Evolutionary conservation across 2,888 invertebrate genomes (phyloP).

Genomic region (Diarsia rubi): DNA sequence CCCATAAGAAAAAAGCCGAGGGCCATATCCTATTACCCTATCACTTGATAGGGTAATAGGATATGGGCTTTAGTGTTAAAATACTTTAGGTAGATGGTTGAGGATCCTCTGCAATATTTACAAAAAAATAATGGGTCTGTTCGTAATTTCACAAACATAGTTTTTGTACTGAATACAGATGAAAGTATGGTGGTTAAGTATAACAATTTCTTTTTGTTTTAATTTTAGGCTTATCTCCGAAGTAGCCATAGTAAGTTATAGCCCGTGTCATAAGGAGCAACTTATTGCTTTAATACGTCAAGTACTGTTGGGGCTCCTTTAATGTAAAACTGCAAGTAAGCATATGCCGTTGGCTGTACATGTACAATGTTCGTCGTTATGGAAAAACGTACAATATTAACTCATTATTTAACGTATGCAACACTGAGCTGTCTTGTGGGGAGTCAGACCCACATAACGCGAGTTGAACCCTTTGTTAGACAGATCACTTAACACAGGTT

Average conservation of each 20-base stretch:
- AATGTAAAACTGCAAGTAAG: neutral
- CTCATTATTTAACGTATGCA: slow-evolving; percentile 1
- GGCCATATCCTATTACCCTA: too few species aligned
- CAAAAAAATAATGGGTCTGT: too few species aligned
- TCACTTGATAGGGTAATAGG: slow-evolving; percentile 25
- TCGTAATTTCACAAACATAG: too few species aligned
- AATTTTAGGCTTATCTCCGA: too few species aligned
- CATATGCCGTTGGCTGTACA: neutral
- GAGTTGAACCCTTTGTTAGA: slow-evolving; percentile 50
- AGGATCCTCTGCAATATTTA: neutral
- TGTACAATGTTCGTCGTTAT: neutral
- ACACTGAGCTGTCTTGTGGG: slow-evolving; percentile 9
- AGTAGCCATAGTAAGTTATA: too few species aligned
- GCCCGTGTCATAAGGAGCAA: too few species aligned
- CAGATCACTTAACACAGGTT: slow-evolving; percentile 49
- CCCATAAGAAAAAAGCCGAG: neutral
- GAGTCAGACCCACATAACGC: slow-evolving; percentile 51
- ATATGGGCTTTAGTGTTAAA: neutral
- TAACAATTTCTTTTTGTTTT: too few species aligned
- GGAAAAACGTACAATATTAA: slow-evolving; percentile 6
- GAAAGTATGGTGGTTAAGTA: too few species aligned
- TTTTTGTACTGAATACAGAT: too few species aligned
- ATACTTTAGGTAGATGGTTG: neutral
- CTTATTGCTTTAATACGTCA: too few species aligned
- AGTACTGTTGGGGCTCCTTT: neutral